These are phyloP conservation scores for Syrphus vitripennis DNA, from an alignment of 2,888 invertebrate genomes.

Conservation along the genomic window DNA sequence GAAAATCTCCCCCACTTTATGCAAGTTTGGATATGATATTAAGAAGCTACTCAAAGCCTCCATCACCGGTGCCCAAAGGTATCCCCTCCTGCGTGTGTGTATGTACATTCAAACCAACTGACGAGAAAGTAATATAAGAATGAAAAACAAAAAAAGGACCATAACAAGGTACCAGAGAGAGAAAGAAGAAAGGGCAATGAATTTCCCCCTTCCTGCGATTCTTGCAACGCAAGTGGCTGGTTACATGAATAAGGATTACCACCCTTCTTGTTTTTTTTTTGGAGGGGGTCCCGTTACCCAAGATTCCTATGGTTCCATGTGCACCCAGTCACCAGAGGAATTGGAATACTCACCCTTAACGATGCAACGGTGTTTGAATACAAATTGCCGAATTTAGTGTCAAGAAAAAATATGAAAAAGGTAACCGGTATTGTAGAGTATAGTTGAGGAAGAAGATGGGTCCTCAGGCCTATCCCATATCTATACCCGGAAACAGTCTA, in stretches of 20 bases:
- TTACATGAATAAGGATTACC: slow-evolving; percentile 65
- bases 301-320: neutral
- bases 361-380: slow-evolving; percentile 70
- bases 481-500: neutral
- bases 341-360: slow-evolving; percentile 48
- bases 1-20: neutral
- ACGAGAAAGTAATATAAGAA: slow-evolving; percentile 48
- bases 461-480: slow-evolving; percentile 39
- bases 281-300: neutral
- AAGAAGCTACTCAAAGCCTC: slow-evolving; percentile 12
- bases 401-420: slow-evolving; percentile 65
- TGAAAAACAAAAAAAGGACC: neutral
- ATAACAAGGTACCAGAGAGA: neutral
- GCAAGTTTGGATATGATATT: slow-evolving; percentile 1
- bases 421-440: slow-evolving; percentile 52
- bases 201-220: neutral
- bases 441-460: slow-evolving; percentile 17
- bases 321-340: slow-evolving; percentile 25
- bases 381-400: slow-evolving; percentile 70
- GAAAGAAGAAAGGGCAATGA: neutral
- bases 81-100: too few relatives aligned
- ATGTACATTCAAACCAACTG: slow-evolving; percentile 58
- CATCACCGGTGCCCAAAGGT: neutral
- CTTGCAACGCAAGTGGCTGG: slow-evolving; percentile 40
- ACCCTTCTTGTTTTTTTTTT: slow-evolving; percentile 15